Conservation (phyloP, 1,140 invertebrate genomes). For the Eueides isabella region DNA sequence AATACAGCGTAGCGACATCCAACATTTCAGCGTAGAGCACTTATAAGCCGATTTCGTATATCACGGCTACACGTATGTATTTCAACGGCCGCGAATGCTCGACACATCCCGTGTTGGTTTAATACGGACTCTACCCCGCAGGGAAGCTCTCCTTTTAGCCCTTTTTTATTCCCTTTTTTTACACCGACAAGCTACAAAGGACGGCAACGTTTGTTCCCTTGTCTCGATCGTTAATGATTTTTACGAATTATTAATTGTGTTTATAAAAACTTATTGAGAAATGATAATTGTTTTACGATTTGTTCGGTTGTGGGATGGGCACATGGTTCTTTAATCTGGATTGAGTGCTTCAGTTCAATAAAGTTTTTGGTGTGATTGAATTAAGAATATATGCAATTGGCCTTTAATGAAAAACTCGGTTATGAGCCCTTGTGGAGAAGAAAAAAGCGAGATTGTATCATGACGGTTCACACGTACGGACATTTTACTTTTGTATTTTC, state of each 20-base stretch:
- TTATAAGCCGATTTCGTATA: constrained; percentile 39
- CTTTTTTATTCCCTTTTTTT: constrained; percentile 68
- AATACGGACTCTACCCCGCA: constrained; percentile 54
- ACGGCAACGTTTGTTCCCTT: constrained; percentile 76
- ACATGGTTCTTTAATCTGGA: not conserved
- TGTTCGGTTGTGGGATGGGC: constrained; percentile 34
- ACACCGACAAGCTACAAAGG: constrained; percentile 65
- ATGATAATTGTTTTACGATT: constrained; percentile 67
- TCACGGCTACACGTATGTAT: constrained; percentile 25
- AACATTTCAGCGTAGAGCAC: constrained; percentile 35
- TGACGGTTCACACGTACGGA: too few relatives aligned
- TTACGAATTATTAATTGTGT: constrained; percentile 79
- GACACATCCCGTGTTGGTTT: constrained; percentile 75
- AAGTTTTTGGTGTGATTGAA: not conserved
- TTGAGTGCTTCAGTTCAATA: not conserved
- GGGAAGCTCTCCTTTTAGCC: constrained; percentile 52
- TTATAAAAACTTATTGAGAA: constrained; percentile 72
- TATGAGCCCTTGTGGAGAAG: too few relatives aligned
- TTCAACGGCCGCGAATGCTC: constrained; percentile 41
- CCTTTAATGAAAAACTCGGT: too few relatives aligned
- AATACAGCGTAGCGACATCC: constrained; percentile 17
- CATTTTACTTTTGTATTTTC: too few relatives aligned
- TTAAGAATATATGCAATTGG: too few relatives aligned
- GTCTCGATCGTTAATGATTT: constrained; percentile 78
- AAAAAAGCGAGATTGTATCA: too few relatives aligned